Evolutionary conservation across 2,797 vertebrate genomes (phyloP).

Genomic region (Graptemys geographica): DNA sequence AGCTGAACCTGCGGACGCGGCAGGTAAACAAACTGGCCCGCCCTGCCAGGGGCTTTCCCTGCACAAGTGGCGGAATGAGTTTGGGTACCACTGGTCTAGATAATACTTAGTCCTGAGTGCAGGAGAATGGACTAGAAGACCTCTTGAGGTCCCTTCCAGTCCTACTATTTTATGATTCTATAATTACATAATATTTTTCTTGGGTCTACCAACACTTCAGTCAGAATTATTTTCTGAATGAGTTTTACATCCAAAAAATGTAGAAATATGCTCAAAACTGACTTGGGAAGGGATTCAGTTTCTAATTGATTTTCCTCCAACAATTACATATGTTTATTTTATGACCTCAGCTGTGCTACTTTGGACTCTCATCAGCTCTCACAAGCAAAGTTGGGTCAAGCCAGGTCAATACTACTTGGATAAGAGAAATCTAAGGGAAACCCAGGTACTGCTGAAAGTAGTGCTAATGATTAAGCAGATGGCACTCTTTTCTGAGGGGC

Average conservation of each 20-base stretch:
- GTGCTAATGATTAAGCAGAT: not conserved
- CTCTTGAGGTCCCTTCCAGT: too few relatives aligned
- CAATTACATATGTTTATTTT: conserved; percentile 55
- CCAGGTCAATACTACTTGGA: conserved; percentile 58
- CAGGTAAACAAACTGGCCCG: too few relatives aligned
- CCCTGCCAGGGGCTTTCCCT: too few relatives aligned
- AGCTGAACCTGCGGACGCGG: too few relatives aligned
- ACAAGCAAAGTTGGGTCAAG: conserved; percentile 58
- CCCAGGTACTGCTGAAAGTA: not conserved
- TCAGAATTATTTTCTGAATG: conserved; percentile 69
- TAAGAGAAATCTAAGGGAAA: conserved; percentile 31
- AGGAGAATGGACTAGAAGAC: too few relatives aligned
- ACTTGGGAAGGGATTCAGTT: conserved; percentile 60
- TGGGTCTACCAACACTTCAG: conserved; percentile 27
- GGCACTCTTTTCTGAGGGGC: not conserved
- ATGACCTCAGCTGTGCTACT: conserved; percentile 60
- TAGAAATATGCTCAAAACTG: conserved; percentile 53
- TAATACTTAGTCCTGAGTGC: too few relatives aligned
- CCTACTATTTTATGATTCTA: too few relatives aligned
- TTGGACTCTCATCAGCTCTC: conserved; percentile 57
- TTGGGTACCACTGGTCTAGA: too few relatives aligned
- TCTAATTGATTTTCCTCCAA: conserved; percentile 63
- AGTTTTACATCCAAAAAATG: conserved; percentile 65
- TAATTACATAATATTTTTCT: conserved; percentile 54
- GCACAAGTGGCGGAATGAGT: too few relatives aligned